Conservation (phyloP, 2,888 invertebrate genomes). For the Chrysomela aeneicollis region DNA sequence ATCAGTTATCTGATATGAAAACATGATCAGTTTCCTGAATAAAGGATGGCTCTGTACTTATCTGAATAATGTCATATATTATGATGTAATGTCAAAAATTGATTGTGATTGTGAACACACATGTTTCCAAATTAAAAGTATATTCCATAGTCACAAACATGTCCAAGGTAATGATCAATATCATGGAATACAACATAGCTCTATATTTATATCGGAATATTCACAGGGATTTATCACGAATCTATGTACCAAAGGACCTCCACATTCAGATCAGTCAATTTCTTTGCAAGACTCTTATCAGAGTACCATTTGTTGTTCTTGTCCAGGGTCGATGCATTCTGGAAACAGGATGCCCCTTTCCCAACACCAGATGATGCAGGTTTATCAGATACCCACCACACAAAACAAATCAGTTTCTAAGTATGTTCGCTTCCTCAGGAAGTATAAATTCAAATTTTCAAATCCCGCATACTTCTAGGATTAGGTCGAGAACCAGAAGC, state of each 20-base stretch:
- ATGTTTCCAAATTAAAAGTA: constrained; percentile 17
- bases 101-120: neutral
- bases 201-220: no score
- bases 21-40: no score
- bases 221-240: constrained; percentile 8
- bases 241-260: neutral
- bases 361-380: constrained; percentile 10
- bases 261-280: neutral
- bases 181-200: no score
- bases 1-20: no score
- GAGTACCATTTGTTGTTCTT: neutral
- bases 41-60: no score
- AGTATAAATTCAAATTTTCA: no score
- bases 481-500: neutral
- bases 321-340: constrained; percentile 4
- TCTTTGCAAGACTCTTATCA: constrained; percentile 3
- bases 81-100: constrained; percentile 17
- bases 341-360: constrained; percentile 5
- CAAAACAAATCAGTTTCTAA: neutral
- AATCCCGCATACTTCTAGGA: neutral
- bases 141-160: neutral
- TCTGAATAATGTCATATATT: no score
- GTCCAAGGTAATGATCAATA: constrained; percentile 9
- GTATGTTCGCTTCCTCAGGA: neutral
- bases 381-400: constrained; percentile 11